Percentiles rank a stretch among this genome's conserved stretches.
Evolutionary conservation across 2,888 invertebrate genomes (phyloP).

Genomic region (Lepidonotus clava): DNA sequence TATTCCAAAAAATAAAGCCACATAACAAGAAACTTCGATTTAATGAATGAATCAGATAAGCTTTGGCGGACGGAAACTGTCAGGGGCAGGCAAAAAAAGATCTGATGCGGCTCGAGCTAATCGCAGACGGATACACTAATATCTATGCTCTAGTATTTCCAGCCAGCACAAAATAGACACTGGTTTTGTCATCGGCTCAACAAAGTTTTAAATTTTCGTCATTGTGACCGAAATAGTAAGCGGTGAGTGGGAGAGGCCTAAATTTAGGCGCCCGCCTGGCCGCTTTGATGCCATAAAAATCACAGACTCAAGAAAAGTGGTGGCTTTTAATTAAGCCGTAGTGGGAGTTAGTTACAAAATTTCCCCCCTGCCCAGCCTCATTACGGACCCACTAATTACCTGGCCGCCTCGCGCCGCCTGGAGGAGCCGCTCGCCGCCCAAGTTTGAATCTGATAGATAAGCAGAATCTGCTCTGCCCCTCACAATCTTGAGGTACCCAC

Average conservation of each 20-base stretch:
- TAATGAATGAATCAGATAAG: not conserved
- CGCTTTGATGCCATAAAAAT: conserved; percentile 13
- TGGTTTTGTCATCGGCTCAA: conserved; percentile 18
- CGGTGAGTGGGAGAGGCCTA: conserved; percentile 15
- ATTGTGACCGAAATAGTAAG: not conserved
- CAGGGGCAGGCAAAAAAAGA: not conserved
- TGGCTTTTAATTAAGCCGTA: not conserved
- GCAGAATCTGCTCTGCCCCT: no score
- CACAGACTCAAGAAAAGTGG: not conserved
- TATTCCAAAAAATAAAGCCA: not conserved
- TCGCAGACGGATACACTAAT: not conserved
- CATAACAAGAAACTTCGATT: not conserved
- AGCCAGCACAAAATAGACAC: not conserved
- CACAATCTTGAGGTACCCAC: no score
- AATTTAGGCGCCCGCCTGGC: not conserved
- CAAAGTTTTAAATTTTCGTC: conserved; percentile 36
- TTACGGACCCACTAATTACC: not conserved
- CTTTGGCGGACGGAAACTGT: not conserved
- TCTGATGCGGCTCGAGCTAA: not conserved
- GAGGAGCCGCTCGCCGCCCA: no score
- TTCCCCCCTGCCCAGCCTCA: not conserved
- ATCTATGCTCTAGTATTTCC: conserved; percentile 21
- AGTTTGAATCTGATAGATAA: no score
- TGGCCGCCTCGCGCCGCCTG: no score
- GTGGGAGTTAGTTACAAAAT: conserved; percentile 17